Evolutionary conservation across 1,140 invertebrate genomes (phyloP).

Genomic region (Drosophila gunungcola): DNA sequence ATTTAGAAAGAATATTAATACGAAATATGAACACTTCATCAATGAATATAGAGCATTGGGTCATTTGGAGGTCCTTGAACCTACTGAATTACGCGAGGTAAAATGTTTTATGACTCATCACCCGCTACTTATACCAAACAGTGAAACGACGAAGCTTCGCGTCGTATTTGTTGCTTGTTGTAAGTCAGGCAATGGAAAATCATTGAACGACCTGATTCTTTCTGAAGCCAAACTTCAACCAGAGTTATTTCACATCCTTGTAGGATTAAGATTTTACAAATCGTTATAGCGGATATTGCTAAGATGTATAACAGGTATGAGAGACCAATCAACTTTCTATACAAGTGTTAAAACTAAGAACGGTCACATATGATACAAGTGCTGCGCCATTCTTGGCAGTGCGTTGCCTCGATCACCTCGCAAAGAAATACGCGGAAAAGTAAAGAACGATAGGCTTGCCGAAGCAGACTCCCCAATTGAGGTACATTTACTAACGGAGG

Average conservation of each 20-base stretch:
- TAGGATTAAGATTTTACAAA: conserved; percentile 4
- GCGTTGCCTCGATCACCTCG: conserved; percentile 1
- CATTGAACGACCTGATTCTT: conserved; percentile 1
- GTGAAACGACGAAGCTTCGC: not conserved
- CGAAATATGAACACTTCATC: not conserved
- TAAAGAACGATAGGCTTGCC: conserved; percentile 1
- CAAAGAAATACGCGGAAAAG: not conserved
- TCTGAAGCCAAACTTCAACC: conserved; percentile 1
- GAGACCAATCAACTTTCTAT: not conserved
- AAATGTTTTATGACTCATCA: conserved; percentile 3
- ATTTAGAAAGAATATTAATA: not conserved
- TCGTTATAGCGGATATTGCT: conserved; percentile 6
- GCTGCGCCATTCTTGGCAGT: conserved; percentile 1
- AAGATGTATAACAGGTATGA: conserved; percentile 2
- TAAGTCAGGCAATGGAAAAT: conserved; percentile 3
- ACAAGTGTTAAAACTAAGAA: not conserved
- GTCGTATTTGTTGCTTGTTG: conserved; percentile 8
- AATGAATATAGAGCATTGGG: conserved; percentile 1
- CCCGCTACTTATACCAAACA: not conserved
- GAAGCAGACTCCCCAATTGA: not conserved
- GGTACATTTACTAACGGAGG: not conserved
- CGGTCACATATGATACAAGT: conserved; percentile 2
- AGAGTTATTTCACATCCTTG: not conserved
- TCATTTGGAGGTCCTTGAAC: not conserved
- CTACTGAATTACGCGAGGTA: not conserved